Percentiles rank a stretch among this genome's conserved stretches.
phyloP scores from a whole-genome alignment of 2,113 vertebrate species.

The Anseranas semipalmata region DNA sequence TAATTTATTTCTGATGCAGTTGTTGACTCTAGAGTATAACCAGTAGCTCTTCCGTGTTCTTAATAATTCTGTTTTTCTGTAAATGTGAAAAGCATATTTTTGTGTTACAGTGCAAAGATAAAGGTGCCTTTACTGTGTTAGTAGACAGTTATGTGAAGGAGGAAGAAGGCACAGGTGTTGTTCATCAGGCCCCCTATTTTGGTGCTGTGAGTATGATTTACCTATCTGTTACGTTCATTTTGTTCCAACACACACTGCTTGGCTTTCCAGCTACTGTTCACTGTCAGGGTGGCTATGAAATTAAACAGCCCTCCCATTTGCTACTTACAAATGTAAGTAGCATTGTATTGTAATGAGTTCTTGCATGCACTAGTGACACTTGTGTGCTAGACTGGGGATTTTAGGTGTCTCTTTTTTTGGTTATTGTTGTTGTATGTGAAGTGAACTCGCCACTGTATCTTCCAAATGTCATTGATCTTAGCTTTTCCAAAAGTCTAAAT shows the following conservation, averaged over 20 bases:
- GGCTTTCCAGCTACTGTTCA: background rate
- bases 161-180: conserved; percentile 94
- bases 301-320: background rate
- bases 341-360: background rate
- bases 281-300: background rate
- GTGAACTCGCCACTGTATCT: background rate
- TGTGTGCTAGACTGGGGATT: background rate
- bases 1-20: background rate
- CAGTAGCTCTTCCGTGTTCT: background rate
- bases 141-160: conserved; percentile 91
- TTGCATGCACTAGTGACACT: background rate
- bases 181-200: conserved; percentile 97
- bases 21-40: background rate
- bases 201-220: conserved; percentile 88
- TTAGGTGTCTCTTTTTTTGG: background rate
- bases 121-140: conserved; percentile 90
- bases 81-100: background rate
- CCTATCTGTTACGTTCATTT: background rate
- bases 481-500: background rate
- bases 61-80: background rate
- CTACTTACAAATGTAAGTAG: background rate
- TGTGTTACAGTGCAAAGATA: conserved; percentile 83
- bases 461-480: background rate
- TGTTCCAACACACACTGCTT: background rate
- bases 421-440: background rate